Base-by-base conservation (phyloP, 2,113 vertebrate species). In the Notarius quadriscutis region DNA sequence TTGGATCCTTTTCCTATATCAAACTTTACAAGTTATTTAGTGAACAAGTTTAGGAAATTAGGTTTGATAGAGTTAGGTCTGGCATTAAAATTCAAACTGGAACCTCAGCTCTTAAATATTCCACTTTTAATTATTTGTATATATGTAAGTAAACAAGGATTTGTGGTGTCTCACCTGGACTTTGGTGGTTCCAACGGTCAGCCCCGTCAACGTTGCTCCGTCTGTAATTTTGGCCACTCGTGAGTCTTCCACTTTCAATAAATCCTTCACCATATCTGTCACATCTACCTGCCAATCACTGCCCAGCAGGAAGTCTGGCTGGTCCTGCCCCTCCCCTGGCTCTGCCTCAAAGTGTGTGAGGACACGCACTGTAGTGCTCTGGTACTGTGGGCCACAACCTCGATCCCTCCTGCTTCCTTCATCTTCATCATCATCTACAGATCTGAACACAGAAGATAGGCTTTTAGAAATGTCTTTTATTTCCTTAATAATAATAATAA, bases 231-330 rank as follows among this genome's bases (percentile, higher is more conserved):
- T 94, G 86, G 96, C 97, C 15, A 99, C 86, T 0, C 93, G 96
- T 0, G 95, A 94, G 7, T 97, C 95, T 77, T 96, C 95, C 91
- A 99, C 94, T 69, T 95, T 97, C 94, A 99, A 93, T 65, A 95
- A 97, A 82, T 97, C 96, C 22, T 89, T 93, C 1, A 99, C 97
- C 89, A 99, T 91, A 71, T 97, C 96, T 0, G 97, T 98, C 90
- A 99, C 94, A 81, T 99, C 98, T 10, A 98, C 94, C 89, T 98
- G 98, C 98, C 97, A 99, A 63, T 98, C 96, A 0, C 95, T 95
- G 7, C 96, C 95, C 55, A 99, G 93, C 89, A 99, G 92, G 91
- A 95, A 96, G 85, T 91, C 95, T 1, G 93, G 95, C 89, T 96
- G 97, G 0, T 94, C 96, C 90, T 93, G 94, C 0, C 94, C 90